Conservation (phyloP, 2,113 vertebrate genomes). For the Myxocyprinus asiaticus region DNA sequence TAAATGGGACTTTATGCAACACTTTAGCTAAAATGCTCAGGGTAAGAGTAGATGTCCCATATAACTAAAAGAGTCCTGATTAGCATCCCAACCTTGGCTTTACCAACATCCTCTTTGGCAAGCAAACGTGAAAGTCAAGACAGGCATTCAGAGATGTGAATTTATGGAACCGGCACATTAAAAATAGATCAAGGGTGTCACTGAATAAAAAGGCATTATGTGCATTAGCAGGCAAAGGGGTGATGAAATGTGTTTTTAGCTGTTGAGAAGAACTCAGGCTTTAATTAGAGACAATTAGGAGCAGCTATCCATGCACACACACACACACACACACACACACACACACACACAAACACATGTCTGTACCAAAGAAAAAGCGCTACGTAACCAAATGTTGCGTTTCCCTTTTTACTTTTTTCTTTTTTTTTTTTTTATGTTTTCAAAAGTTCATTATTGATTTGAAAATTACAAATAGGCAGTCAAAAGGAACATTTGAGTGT, state of each 20-base stretch:
- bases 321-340: background rate
- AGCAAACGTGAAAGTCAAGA: constrained; percentile 11
- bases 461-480: no score
- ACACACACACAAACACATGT: no score
- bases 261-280: constrained; percentile 19
- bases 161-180: constrained; percentile 46
- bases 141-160: background rate
- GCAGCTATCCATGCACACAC: background rate
- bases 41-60: background rate
- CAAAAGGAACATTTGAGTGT: no score
- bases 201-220: constrained; percentile 24
- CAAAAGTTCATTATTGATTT: no score
- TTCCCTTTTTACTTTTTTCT: no score
- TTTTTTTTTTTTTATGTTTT: no score
- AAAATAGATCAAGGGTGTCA: constrained; percentile 54
- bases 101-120: constrained; percentile 24
- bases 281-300: constrained; percentile 39
- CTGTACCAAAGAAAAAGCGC: no score
- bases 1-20: background rate
- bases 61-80: constrained; percentile 21
- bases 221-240: constrained; percentile 17
- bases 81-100: background rate
- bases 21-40: constrained; percentile 6
- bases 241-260: constrained; percentile 28
- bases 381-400: no score